Percentiles rank a stretch among this genome's conserved stretches.
These are phyloP conservation scores for Oxyruncus cristatus DNA, from an alignment of 2,113 vertebrate species.

Conservation along the genomic window DNA sequence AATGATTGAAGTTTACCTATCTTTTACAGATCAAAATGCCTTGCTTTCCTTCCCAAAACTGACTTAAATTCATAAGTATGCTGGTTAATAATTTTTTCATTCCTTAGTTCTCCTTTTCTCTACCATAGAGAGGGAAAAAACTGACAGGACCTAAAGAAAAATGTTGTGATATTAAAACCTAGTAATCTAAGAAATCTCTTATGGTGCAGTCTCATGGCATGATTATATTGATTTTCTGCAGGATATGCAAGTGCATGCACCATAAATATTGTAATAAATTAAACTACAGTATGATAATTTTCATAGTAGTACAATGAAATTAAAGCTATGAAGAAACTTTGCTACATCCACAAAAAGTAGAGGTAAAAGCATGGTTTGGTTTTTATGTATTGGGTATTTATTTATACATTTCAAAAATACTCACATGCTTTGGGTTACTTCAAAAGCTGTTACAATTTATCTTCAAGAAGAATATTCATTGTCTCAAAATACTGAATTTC, in stretches of 20 bases:
- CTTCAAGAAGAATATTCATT: not conserved
- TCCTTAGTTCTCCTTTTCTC: not conserved
- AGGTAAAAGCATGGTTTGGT: not conserved
- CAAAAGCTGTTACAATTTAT: not conserved
- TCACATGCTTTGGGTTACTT: not conserved
- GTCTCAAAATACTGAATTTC: not conserved
- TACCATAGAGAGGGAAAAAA: rapidly evolving
- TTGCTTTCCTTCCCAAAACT: not conserved
- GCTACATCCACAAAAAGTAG: not conserved
- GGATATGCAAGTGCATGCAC: not conserved
- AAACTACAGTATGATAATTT: not conserved
- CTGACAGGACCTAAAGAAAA: not conserved
- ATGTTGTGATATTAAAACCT: not conserved
- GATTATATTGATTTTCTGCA: not conserved
- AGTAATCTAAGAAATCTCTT: not conserved
- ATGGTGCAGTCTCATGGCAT: not conserved
- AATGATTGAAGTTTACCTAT: not conserved
- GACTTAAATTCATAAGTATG: not conserved
- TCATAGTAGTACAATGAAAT: not conserved
- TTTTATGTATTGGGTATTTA: not conserved
- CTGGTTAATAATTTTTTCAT: not conserved
- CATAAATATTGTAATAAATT: not conserved
- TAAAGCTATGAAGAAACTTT: not conserved
- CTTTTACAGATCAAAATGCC: not conserved
- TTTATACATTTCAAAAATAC: not conserved